Conservation (phyloP, 2,113 vertebrate species). For the Xiphophorus couchianus region DNA sequence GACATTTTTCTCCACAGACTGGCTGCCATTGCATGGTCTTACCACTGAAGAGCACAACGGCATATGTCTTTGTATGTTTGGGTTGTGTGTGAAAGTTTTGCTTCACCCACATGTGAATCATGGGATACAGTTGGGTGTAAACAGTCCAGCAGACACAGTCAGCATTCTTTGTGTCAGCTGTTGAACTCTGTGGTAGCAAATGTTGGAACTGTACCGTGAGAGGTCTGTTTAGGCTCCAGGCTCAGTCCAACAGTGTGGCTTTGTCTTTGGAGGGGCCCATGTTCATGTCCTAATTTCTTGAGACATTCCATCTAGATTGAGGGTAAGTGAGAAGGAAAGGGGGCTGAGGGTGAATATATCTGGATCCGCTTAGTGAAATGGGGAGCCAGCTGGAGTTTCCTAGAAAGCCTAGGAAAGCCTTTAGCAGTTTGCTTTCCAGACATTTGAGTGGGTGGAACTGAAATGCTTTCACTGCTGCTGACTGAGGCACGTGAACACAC, state of each 20-base stretch:
- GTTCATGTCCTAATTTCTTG: background rate
- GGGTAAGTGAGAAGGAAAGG: background rate
- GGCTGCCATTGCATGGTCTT: too few species aligned
- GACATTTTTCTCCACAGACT: too few species aligned
- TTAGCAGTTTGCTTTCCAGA: constrained; percentile 47
- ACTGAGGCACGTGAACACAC: constrained; percentile 3
- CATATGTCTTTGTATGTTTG: too few species aligned
- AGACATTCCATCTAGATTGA: background rate
- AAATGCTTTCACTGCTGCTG: constrained; percentile 7
- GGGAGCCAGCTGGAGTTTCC: constrained; percentile 52
- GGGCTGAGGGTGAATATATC: constrained; percentile 7
- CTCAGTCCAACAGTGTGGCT: constrained; percentile 60
- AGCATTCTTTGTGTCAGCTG: background rate
- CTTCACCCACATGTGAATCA: background rate
- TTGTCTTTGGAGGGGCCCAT: background rate
- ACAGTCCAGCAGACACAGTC: background rate
- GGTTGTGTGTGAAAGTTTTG: too few species aligned
- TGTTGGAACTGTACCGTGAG: background rate
- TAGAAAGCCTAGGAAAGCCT: constrained; percentile 58
- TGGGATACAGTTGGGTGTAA: background rate
- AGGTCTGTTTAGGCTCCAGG: constrained; percentile 41
- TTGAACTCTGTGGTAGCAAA: too few species aligned
- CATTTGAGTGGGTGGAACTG: constrained; percentile 8
- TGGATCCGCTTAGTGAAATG: constrained; percentile 10
- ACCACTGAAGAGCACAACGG: too few species aligned